Percentiles rank a stretch among this genome's conserved stretches.
Evolutionary conservation across 1,140 invertebrate genomes (phyloP).

Genomic region (Ooceraea biroi): DNA sequence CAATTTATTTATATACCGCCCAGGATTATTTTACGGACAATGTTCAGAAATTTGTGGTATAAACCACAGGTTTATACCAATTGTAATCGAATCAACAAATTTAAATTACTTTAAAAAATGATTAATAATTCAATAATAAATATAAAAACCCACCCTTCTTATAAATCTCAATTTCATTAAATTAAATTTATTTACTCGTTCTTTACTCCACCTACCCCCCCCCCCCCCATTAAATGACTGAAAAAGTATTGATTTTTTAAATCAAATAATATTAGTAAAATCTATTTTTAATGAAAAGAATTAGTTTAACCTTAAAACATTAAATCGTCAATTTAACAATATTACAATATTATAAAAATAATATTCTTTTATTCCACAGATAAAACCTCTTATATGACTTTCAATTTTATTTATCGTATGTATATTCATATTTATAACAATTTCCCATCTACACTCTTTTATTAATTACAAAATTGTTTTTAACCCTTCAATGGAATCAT

Average conservation of each 20-base stretch:
- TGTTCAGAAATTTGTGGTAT: slow-evolving; percentile 93
- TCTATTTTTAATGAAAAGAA: slow-evolving; percentile 75
- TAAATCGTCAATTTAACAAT: slow-evolving; percentile 82
- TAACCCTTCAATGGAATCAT: no score
- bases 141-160: no score
- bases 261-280: slow-evolving; percentile 12
- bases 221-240: slow-evolving; percentile 51
- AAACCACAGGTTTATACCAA: slow-evolving; percentile 93
- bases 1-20: slow-evolving; percentile 86
- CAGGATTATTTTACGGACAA: slow-evolving; percentile 90
- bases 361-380: slow-evolving; percentile 75
- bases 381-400: slow-evolving; percentile 71
- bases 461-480: no score
- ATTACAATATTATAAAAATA: slow-evolving; percentile 52
- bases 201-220: no score
- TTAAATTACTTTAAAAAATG: slow-evolving; percentile 87
- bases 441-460: no score
- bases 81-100: slow-evolving; percentile 88
- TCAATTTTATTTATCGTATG: slow-evolving; percentile 73
- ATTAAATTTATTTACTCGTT: no score
- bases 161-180: no score
- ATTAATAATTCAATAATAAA: no score
- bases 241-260: slow-evolving; percentile 36
- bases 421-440: slow-evolving; percentile 84
- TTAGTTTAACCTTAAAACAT: slow-evolving; percentile 82